Evolutionary conservation across 2,888 invertebrate species (phyloP).

Genomic region (Abrostola tripartita): DNA sequence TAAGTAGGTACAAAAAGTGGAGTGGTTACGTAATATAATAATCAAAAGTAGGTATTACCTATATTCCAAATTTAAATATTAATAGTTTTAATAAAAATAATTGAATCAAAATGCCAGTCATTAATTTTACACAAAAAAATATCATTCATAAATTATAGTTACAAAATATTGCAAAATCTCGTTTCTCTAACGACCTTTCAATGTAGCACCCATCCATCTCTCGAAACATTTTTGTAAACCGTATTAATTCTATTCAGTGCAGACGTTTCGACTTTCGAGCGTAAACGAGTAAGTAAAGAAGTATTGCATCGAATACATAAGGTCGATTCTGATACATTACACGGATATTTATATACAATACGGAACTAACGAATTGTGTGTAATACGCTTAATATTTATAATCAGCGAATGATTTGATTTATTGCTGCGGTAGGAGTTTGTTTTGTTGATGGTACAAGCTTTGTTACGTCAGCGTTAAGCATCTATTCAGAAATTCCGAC

Average conservation of each 20-base stretch:
- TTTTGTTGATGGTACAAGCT: slow-evolving; percentile 31
- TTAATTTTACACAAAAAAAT: neutral
- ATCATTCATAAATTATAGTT: slow-evolving; percentile 12
- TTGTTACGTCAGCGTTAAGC: slow-evolving; percentile 32
- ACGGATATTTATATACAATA: slow-evolving; percentile 55
- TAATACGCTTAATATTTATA: slow-evolving; percentile 53
- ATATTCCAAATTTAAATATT: no score
- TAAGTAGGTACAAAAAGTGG: no score
- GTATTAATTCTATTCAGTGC: slow-evolving; percentile 45
- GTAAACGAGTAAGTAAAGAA: slow-evolving; percentile 50
- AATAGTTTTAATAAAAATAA: neutral
- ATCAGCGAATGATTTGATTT: slow-evolving; percentile 54
- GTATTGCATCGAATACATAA: slow-evolving; percentile 44
- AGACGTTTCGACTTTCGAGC: slow-evolving; percentile 54
- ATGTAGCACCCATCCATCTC: slow-evolving; percentile 46
- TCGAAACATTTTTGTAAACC: slow-evolving; percentile 52
- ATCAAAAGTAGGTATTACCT: no score
- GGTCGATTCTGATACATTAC: slow-evolving; percentile 50
- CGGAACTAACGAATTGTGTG: slow-evolving; percentile 58
- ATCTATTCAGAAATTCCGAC: neutral
- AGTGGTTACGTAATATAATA: no score
- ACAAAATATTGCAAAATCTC: slow-evolving; percentile 46
- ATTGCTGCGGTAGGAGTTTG: slow-evolving; percentile 38
- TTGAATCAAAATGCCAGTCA: neutral
- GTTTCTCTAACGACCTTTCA: slow-evolving; percentile 51